Evolutionary conservation across 2,797 vertebrate species (phyloP).

Genomic region (Peromyscus eremicus): DNA sequence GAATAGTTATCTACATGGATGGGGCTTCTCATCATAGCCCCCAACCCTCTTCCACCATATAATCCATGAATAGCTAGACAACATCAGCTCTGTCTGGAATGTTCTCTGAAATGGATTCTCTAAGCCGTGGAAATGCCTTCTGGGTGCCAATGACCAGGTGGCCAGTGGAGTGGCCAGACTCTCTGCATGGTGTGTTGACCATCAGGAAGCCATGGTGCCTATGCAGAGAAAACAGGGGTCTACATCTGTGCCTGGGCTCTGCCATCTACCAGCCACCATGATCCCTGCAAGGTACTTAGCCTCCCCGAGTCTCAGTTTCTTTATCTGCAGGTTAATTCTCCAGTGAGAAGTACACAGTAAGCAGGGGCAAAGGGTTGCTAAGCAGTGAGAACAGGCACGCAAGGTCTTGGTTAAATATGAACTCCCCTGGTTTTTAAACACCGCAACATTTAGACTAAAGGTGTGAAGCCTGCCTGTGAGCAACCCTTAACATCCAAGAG

Average conservation of each 20-base stretch:
- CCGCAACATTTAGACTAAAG: neutral
- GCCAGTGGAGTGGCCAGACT: neutral
- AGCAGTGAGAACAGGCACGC: rapidly evolving
- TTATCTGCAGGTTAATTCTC: neutral
- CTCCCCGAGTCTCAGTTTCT: neutral
- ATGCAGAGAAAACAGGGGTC: neutral
- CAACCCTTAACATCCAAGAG: neutral
- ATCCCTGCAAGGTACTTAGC: neutral
- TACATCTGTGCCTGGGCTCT: neutral
- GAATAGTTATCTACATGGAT: no score
- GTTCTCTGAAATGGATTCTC: neutral
- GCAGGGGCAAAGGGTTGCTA: neutral
- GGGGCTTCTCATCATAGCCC: neutral
- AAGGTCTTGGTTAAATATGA: neutral
- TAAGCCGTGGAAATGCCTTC: neutral
- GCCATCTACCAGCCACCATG: neutral
- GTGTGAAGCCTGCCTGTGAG: neutral
- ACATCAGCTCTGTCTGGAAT: neutral
- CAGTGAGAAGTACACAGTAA: neutral
- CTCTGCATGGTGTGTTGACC: neutral
- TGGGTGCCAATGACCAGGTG: neutral
- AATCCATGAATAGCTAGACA: neutral
- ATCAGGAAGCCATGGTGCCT: neutral
- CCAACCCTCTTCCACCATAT: neutral
- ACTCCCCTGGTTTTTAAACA: neutral